Conservation (phyloP, 2,888 invertebrate species). For the Stenodera caucasica region DNA sequence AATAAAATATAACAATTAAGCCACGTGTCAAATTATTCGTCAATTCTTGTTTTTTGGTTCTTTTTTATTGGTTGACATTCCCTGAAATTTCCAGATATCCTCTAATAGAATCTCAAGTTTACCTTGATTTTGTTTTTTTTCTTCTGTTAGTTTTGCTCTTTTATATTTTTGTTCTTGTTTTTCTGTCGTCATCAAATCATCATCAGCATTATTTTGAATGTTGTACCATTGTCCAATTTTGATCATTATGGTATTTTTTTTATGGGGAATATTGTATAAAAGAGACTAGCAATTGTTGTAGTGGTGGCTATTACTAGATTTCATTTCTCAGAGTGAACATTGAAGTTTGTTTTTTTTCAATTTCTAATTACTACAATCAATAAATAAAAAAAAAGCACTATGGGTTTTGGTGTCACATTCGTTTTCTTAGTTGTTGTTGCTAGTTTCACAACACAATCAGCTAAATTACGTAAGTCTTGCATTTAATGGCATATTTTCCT, state of each 20-base stretch:
- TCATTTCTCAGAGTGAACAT: background rate
- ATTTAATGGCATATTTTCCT: background rate
- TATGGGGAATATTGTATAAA: background rate
- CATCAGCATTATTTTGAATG: background rate
- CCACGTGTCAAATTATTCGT: no score
- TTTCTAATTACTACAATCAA: background rate
- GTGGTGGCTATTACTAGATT: background rate
- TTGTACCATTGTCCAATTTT: background rate
- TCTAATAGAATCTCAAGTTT: no score
- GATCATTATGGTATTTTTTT: background rate
- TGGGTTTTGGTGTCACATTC: constrained; percentile 19
- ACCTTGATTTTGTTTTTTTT: constrained; percentile 1
- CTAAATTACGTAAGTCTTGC: constrained; percentile 25
- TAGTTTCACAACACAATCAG: constrained; percentile 17
- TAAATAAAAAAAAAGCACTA: background rate
- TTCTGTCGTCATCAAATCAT: background rate
- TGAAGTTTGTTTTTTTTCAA: background rate
- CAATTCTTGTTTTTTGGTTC: no score
- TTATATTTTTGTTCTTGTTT: background rate
- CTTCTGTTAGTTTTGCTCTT: background rate
- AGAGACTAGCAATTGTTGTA: background rate
- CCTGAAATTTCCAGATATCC: no score
- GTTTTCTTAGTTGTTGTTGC: constrained; percentile 16
- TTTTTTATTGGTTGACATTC: no score
- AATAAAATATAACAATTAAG: background rate